phyloP scores from a whole-genome alignment of 2,797 vertebrate genomes.

The Peromyscus melanophrys region DNA sequence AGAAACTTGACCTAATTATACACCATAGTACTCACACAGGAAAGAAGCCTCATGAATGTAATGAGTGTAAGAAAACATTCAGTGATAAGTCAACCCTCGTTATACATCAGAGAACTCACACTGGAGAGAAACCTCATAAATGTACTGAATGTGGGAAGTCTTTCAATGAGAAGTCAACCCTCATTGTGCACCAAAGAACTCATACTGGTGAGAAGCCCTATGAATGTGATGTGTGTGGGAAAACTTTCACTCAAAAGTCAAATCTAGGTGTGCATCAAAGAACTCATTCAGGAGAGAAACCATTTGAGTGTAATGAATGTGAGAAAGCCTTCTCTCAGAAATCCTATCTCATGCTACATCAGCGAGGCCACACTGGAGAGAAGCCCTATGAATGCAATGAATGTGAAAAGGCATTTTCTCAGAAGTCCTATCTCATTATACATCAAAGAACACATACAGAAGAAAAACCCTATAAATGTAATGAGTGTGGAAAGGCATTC shows the following conservation, averaged over 20 bases:
- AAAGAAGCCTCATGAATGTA: slow-evolving; percentile 84
- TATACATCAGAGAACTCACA: slow-evolving; percentile 86
- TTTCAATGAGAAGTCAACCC: slow-evolving; percentile 84
- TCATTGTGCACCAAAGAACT: slow-evolving; percentile 83
- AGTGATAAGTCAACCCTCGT: slow-evolving; percentile 83
- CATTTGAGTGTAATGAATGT: slow-evolving; percentile 85
- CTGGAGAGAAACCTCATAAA: slow-evolving; percentile 86
- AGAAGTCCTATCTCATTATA: slow-evolving; percentile 84
- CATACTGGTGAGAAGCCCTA: slow-evolving; percentile 85
- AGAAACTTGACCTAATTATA: slow-evolving; percentile 83
- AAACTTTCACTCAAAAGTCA: slow-evolving; percentile 85
- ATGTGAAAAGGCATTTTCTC: slow-evolving; percentile 86
- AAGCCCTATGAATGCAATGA: slow-evolving; percentile 85
- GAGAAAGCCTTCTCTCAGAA: slow-evolving; percentile 85
- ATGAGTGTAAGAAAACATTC: slow-evolving; percentile 86
- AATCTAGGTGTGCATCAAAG: slow-evolving; percentile 84
- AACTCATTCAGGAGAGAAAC: slow-evolving; percentile 85
- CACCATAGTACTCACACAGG: slow-evolving; percentile 84
- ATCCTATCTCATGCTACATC: slow-evolving; percentile 84
- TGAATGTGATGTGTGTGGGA: slow-evolving; percentile 85
- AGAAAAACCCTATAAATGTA: slow-evolving; percentile 88
- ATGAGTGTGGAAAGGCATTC: slow-evolving; percentile 90
- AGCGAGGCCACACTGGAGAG: slow-evolving; percentile 85
- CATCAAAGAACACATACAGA: slow-evolving; percentile 87
- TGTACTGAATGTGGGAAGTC: slow-evolving; percentile 85